Conservation (phyloP, 1,140 invertebrate species). For the Laupala kohalensis region DNA sequence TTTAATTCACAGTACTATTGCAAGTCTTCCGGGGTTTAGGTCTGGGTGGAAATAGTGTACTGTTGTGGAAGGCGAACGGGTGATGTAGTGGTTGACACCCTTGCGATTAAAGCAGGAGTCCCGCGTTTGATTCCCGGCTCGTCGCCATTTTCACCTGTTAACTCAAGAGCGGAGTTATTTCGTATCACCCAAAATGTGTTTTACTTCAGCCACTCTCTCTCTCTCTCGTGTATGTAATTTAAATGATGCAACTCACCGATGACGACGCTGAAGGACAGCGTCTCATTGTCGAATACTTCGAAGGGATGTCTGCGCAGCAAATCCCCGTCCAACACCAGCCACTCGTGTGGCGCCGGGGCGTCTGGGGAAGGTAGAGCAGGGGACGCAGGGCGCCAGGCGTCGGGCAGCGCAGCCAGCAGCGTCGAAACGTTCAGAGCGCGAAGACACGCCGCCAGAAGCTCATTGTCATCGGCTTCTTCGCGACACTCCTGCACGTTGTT, state of each 20-base stretch:
- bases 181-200: too few relatives aligned
- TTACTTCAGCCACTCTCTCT: too few relatives aligned
- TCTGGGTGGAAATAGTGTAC: too few relatives aligned
- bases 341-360: slow-evolving; percentile 37
- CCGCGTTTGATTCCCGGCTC: too few relatives aligned
- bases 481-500: slow-evolving; percentile 34
- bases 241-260: slow-evolving; percentile 32
- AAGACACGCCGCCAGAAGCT: slow-evolving; percentile 13
- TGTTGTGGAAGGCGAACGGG: too few relatives aligned
- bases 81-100: too few relatives aligned
- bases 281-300: slow-evolving; percentile 37
- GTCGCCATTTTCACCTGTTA: too few relatives aligned
- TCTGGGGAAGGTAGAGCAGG: slow-evolving; percentile 41
- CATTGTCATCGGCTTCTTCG: background rate
- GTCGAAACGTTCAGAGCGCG: slow-evolving; percentile 35
- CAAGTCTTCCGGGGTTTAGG: too few relatives aligned
- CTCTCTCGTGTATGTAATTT: too few relatives aligned
- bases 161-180: too few relatives aligned
- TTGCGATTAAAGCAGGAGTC: too few relatives aligned
- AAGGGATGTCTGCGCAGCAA: slow-evolving; percentile 48
- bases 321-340: slow-evolving; percentile 57
- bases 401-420: slow-evolving; percentile 48
- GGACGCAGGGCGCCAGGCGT: slow-evolving; percentile 48
- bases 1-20: too few relatives aligned
- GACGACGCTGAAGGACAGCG: slow-evolving; percentile 39